These are phyloP conservation scores for Quadroppia sp. DNA, from an alignment of 2,888 invertebrate genomes.

Conservation along the genomic window DNA sequence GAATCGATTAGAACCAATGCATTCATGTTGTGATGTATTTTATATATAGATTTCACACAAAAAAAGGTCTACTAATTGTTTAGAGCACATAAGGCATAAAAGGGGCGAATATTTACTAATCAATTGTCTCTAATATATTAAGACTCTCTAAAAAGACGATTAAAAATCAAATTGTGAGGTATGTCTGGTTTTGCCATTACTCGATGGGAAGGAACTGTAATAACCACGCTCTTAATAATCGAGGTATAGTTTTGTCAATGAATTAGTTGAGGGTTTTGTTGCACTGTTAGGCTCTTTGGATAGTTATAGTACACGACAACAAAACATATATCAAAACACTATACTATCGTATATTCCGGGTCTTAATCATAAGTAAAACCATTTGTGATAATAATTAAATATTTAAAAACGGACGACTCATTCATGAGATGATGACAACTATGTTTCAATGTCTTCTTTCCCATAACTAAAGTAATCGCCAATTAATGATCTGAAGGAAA, in stretches of 20 bases:
- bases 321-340: too few relatives aligned
- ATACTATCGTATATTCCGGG: background rate
- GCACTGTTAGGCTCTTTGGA: too few relatives aligned
- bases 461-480: background rate
- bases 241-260: background rate
- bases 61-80: too few relatives aligned
- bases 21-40: background rate
- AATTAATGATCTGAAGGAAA: background rate
- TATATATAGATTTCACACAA: background rate
- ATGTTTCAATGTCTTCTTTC: too few relatives aligned
- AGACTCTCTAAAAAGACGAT: background rate
- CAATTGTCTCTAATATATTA: too few relatives aligned
- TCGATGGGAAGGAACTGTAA: conserved; percentile 29
- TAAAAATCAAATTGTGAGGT: background rate
- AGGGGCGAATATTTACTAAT: too few relatives aligned
- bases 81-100: too few relatives aligned
- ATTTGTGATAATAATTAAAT: conserved; percentile 7
- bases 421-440: too few relatives aligned
- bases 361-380: background rate
- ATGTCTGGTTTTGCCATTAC: background rate
- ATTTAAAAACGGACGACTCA: background rate
- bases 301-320: too few relatives aligned
- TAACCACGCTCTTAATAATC: conserved; percentile 27
- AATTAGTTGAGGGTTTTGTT: background rate
- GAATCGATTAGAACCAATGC: background rate